Evolutionary conservation across 2,888 invertebrate genomes (phyloP).

Genomic region (Dicycla oo): DNA sequence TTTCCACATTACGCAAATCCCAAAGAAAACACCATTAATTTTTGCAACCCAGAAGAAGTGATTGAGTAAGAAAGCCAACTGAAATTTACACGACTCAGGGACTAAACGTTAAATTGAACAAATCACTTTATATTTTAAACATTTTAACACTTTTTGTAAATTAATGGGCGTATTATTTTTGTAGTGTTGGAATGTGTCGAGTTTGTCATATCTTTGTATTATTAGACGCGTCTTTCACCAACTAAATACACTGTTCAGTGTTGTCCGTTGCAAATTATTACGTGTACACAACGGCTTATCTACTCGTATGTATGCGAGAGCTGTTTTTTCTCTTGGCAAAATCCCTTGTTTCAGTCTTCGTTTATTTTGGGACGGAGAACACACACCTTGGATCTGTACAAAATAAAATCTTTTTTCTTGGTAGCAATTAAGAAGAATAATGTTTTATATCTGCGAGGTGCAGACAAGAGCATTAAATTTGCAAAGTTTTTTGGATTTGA

Average conservation of each 20-base stretch:
- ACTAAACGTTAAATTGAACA: slow-evolving; percentile 28
- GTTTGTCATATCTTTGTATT: slow-evolving; percentile 69
- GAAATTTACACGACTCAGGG: slow-evolving; percentile 23
- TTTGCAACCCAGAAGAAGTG: slow-evolving; percentile 36
- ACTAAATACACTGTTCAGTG: slow-evolving; percentile 62
- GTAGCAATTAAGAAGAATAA: slow-evolving; percentile 59
- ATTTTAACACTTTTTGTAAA: slow-evolving; percentile 36
- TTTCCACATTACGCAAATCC: slow-evolving; percentile 44
- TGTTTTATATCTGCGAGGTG: slow-evolving; percentile 33
- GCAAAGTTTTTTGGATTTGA: neutral
- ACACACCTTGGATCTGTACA: slow-evolving; percentile 71
- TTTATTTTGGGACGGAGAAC: slow-evolving; percentile 78
- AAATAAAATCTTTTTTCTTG: slow-evolving; percentile 63
- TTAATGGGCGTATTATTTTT: slow-evolving; percentile 53
- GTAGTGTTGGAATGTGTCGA: slow-evolving; percentile 43
- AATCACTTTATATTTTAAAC: slow-evolving; percentile 25
- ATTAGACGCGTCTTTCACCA: slow-evolving; percentile 72
- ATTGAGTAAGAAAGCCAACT: slow-evolving; percentile 30
- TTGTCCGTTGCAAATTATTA: slow-evolving; percentile 69
- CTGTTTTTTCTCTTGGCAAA: slow-evolving; percentile 83
- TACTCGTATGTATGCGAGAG: slow-evolving; percentile 55
- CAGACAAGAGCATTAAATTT: slow-evolving; percentile 19
- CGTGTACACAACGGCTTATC: slow-evolving; percentile 53
- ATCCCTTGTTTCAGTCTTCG: slow-evolving; percentile 79
- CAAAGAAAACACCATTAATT: slow-evolving; percentile 30